Evolutionary conservation across 2,888 invertebrate genomes (phyloP).

Genomic region (Parnassius smintheus): DNA sequence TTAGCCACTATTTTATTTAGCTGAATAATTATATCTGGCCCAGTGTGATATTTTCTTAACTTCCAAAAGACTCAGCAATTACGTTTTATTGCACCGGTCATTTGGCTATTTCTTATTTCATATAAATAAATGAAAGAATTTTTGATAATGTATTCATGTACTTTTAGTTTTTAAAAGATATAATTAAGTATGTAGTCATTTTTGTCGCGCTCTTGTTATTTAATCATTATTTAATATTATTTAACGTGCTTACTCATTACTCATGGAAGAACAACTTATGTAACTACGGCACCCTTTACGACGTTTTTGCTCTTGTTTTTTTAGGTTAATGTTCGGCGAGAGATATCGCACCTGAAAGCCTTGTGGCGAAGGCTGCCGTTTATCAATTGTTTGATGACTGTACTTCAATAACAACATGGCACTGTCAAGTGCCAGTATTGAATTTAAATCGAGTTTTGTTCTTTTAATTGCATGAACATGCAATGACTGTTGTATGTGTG

Average conservation of each 20-base stretch:
- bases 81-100: too few species aligned
- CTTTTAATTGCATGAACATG: not conserved
- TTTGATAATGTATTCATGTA: too few species aligned
- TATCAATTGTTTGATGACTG: conserved; percentile 40
- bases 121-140: too few species aligned
- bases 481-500: too few species aligned
- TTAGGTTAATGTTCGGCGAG: conserved; percentile 48
- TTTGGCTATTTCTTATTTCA: too few species aligned
- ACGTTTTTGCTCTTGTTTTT: conserved; percentile 34
- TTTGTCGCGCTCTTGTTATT: not conserved
- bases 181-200: not conserved
- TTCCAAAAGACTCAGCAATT: too few species aligned
- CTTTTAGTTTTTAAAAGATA: too few species aligned
- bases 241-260: not conserved
- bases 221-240: not conserved
- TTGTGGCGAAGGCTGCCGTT: conserved; percentile 45
- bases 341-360: conserved; percentile 41
- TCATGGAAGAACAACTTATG: conserved; percentile 8
- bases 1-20: too few species aligned
- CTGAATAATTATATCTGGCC: too few species aligned
- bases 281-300: conserved; percentile 29
- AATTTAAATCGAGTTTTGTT: conserved; percentile 1
- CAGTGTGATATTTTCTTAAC: too few species aligned
- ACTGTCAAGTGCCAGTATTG: conserved; percentile 20
- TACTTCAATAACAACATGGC: conserved; percentile 27